phyloP scores from a whole-genome alignment of 2,888 invertebrate species.

The Eilema griseolum region DNA sequence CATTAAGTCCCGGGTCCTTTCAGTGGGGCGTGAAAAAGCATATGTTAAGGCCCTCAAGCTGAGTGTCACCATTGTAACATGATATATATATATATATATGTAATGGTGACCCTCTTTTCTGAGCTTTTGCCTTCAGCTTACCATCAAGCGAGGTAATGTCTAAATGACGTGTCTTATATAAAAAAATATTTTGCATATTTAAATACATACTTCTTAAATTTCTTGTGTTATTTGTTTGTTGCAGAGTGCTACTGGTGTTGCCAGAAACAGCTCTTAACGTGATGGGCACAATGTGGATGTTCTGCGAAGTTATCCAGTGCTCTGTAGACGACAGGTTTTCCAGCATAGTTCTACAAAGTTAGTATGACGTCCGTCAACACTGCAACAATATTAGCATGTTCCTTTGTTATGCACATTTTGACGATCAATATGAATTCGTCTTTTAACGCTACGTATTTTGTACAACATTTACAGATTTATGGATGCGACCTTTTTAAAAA shows the following conservation, averaged over 20 bases:
- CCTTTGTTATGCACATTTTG: slow-evolving; percentile 29
- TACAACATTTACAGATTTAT: slow-evolving; percentile 8
- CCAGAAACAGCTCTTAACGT: slow-evolving; percentile 93
- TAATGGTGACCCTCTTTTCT: too few relatives aligned
- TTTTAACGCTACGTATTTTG: slow-evolving; percentile 24
- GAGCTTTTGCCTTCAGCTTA: too few relatives aligned
- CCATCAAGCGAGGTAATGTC: too few relatives aligned
- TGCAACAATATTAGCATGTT: slow-evolving; percentile 28
- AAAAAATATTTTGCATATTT: background rate
- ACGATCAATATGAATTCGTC: slow-evolving; percentile 3
- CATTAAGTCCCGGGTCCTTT: too few relatives aligned
- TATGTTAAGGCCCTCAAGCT: too few relatives aligned
- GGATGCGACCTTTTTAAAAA: background rate
- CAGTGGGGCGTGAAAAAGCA: too few relatives aligned
- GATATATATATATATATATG: too few relatives aligned
- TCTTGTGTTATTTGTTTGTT: slow-evolving; percentile 47
- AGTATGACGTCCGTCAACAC: slow-evolving; percentile 52
- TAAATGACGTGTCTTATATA: too few relatives aligned
- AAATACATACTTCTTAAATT: background rate
- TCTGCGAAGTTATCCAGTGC: slow-evolving; percentile 90
- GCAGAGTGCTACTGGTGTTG: slow-evolving; percentile 91
- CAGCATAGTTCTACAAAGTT: slow-evolving; percentile 91
- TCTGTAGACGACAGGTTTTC: slow-evolving; percentile 90
- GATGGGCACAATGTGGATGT: slow-evolving; percentile 94
- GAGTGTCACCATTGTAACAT: too few relatives aligned